Percentiles rank a stretch among this genome's conserved stretches.
Evolutionary conservation across 2,888 invertebrate species (phyloP).

Genomic region (Anoncus sp.): DNA sequence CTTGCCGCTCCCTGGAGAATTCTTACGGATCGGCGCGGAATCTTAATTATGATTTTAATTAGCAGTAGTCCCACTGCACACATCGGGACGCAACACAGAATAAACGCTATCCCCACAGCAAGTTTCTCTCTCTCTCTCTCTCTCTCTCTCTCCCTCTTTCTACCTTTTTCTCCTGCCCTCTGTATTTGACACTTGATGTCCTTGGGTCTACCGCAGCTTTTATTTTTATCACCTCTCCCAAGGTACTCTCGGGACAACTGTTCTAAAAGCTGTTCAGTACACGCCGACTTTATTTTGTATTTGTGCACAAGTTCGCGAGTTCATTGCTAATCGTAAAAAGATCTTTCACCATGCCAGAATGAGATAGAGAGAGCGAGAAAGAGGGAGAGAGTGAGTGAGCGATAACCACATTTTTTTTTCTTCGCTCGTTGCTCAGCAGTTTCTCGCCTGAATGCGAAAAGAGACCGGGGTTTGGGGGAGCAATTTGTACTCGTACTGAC

Average conservation of each 20-base stretch:
- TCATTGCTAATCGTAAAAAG: constrained; percentile 37
- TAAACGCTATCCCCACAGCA: constrained; percentile 11
- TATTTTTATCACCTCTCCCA: constrained; percentile 8
- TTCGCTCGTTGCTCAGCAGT: constrained; percentile 45
- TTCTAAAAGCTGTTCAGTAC: constrained; percentile 10
- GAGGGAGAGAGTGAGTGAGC: constrained; percentile 20
- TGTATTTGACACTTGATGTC: constrained; percentile 36
- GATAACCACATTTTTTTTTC: constrained; percentile 46
- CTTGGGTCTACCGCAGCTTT: neutral
- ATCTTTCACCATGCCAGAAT: constrained; percentile 16
- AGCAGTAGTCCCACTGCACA: constrained; percentile 46
- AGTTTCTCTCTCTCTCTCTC: neutral
- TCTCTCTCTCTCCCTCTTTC: neutral
- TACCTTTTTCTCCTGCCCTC: neutral
- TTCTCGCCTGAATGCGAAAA: constrained; percentile 39
- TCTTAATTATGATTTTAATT: constrained; percentile 74
- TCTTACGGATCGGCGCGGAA: constrained; percentile 56
- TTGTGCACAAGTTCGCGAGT: constrained; percentile 10
- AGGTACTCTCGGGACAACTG: neutral
- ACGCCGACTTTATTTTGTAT: constrained; percentile 13
- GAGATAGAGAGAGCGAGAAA: constrained; percentile 7
- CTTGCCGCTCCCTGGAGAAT: constrained; percentile 22
- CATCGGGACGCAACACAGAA: neutral
- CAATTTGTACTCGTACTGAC: constrained; percentile 57
- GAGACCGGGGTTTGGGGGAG: constrained; percentile 23